A percentile compares a stretch with the other conserved stretches of the same genome.
These are phyloP conservation scores for Tetragnatha montana DNA, from an alignment of 2,888 invertebrate genomes.

Conservation along the genomic window DNA sequence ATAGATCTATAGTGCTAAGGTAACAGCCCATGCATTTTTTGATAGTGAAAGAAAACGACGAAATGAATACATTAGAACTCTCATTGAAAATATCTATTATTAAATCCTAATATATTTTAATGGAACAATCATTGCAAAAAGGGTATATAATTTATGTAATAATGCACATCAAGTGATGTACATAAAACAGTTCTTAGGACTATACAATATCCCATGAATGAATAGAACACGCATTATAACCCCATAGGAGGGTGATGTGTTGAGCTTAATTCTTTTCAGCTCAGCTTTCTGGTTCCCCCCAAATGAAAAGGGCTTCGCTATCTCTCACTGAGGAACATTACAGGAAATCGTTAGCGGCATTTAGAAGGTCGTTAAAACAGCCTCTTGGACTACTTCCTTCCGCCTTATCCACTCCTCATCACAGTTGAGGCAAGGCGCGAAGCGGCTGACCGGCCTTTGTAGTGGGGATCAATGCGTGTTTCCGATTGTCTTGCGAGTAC, in stretches of 20 bases:
- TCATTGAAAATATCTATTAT: too few species aligned
- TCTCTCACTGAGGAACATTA: constrained; percentile 30
- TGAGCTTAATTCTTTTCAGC: neutral
- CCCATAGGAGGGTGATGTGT: neutral
- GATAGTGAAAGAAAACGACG: too few species aligned
- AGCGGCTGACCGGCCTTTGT: constrained; percentile 43
- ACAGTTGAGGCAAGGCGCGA: constrained; percentile 5
- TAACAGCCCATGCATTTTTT: too few species aligned
- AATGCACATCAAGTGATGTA: too few species aligned
- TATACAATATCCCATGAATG: too few species aligned
- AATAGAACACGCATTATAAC: neutral
- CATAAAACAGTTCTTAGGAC: too few species aligned
- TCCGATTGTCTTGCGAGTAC: constrained; percentile 40
- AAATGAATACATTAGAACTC: too few species aligned
- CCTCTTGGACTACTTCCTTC: constrained; percentile 61
- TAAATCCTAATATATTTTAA: too few species aligned
- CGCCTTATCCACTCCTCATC: constrained; percentile 28
- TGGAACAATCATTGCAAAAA: too few species aligned
- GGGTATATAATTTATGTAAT: too few species aligned
- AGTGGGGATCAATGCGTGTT: constrained; percentile 48
- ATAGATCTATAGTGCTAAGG: too few species aligned
- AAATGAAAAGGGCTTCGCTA: constrained; percentile 22
- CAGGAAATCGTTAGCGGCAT: constrained; percentile 57
- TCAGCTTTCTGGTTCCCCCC: constrained; percentile 10
- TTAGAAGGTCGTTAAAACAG: constrained; percentile 62